Evolutionary conservation across 2,113 vertebrate species (phyloP).

Genomic region (Gambusia affinis): DNA sequence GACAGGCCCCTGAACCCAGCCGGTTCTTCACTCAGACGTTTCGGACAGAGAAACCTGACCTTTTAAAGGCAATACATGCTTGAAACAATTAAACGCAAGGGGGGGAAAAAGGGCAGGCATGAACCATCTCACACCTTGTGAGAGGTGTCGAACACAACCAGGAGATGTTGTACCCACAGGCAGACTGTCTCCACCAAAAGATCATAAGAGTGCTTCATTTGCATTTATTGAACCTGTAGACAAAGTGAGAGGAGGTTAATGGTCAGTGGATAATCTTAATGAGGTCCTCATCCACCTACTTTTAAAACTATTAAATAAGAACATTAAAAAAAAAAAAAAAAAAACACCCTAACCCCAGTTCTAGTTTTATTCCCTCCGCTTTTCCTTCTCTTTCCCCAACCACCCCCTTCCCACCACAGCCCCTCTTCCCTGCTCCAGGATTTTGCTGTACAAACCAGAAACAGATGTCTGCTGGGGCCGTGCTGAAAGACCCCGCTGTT

Average conservation of each 20-base stretch:
- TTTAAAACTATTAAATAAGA: slow-evolving; percentile 67
- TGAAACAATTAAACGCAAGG: slow-evolving; percentile 20
- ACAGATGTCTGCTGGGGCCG: slow-evolving; percentile 82
- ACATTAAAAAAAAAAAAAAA: slow-evolving; percentile 18
- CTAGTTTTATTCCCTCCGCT: slow-evolving; percentile 22
- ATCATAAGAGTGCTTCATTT: slow-evolving; percentile 7
- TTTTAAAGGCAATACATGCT: slow-evolving; percentile 24
- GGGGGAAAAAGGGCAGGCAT: slow-evolving; percentile 38
- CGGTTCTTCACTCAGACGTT: slow-evolving; percentile 20
- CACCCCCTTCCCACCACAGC: slow-evolving; percentile 60
- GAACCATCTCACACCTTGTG: slow-evolving; percentile 33
- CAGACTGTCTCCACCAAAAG: slow-evolving; percentile 56
- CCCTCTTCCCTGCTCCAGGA: slow-evolving; percentile 73
- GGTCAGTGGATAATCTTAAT: slow-evolving; percentile 43
- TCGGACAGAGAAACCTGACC: slow-evolving; percentile 20
- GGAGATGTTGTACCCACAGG: slow-evolving; percentile 67
- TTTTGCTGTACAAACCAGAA: slow-evolving; percentile 84
- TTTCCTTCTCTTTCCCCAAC: slow-evolving; percentile 32
- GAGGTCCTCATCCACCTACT: slow-evolving; percentile 47
- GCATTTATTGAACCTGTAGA: slow-evolving; percentile 14
- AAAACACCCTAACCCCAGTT: slow-evolving; percentile 42
- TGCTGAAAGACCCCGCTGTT: slow-evolving; percentile 87
- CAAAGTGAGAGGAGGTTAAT: slow-evolving; percentile 40
- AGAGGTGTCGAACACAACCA: slow-evolving; percentile 34
- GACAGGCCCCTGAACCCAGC: slow-evolving; percentile 32